Evolutionary conservation across 64 coral and sea anemone species (phyloP).

Genomic region (Astreopora myriophthalma): DNA sequence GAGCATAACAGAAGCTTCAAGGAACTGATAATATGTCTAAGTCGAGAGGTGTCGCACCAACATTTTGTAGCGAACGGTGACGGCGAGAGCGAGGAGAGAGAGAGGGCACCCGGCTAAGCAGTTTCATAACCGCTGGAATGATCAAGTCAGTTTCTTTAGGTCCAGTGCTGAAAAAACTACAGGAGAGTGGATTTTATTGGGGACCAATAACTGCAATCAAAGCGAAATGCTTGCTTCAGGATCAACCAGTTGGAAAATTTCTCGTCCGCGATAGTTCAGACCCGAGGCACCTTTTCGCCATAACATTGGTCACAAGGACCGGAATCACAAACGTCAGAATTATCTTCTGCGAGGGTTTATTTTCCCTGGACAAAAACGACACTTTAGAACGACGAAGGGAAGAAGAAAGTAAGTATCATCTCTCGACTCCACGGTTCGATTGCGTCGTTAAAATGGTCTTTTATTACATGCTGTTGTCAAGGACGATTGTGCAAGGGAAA

Average conservation of each 20-base stretch:
- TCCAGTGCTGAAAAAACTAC: constrained; percentile 12
- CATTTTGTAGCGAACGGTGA: background rate
- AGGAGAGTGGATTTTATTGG: constrained; percentile 76
- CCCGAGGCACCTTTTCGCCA: constrained; percentile 57
- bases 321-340: constrained; percentile 74
- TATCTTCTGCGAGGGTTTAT: constrained; percentile 32
- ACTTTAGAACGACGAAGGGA: background rate
- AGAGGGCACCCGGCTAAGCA: background rate
- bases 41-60: background rate
- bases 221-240: constrained; percentile 67
- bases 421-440: constrained; percentile 57
- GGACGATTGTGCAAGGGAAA: background rate
- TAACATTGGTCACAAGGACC: constrained; percentile 31
- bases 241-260: constrained; percentile 62
- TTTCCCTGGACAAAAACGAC: constrained; percentile 46
- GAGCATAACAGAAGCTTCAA: background rate
- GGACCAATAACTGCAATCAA: constrained; percentile 50
- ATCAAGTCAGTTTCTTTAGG: background rate
- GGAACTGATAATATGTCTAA: background rate
- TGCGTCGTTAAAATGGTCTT: constrained; percentile 61
- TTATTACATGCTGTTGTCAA: constrained; percentile 61
- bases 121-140: background rate
- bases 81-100: too few relatives aligned
- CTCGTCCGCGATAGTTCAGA: constrained; percentile 72
- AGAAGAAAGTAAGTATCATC: background rate